A percentile compares a stretch with the other conserved stretches of the same genome.
Evolutionary conservation across 92 coral and sea anemone genomes (phyloP).

Genomic region (Chrysogorgia sp.): DNA sequence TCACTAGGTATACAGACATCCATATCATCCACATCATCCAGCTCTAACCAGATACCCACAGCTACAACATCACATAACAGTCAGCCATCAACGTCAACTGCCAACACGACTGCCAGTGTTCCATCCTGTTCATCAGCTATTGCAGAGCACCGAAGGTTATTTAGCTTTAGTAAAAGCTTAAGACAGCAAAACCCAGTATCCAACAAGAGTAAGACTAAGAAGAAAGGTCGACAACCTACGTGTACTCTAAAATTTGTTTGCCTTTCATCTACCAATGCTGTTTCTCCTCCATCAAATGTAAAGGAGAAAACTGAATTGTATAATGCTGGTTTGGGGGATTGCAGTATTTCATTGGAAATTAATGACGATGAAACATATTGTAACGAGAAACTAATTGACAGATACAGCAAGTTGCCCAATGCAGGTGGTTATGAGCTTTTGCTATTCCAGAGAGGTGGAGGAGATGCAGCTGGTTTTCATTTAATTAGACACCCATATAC

Average conservation of each 20-base stretch:
- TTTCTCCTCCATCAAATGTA: constrained; percentile 46
- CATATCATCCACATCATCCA: too few species aligned
- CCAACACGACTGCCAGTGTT: background rate
- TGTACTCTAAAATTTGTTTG: constrained; percentile 61
- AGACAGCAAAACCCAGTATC: background rate
- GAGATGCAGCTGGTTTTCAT: constrained; percentile 58
- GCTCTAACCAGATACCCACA: too few species aligned
- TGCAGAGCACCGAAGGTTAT: constrained; percentile 40
- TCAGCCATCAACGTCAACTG: background rate
- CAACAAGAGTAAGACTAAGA: constrained; percentile 2
- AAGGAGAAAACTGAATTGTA: constrained; percentile 57
- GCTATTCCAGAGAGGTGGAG: constrained; percentile 59
- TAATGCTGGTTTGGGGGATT: constrained; percentile 65
- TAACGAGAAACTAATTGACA: constrained; percentile 43
- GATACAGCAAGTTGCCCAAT: constrained; percentile 39
- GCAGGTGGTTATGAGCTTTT: constrained; percentile 60
- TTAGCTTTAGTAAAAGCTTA: constrained; percentile 39
- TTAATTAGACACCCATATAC: constrained; percentile 48
- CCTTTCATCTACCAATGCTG: constrained; percentile 33
- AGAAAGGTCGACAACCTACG: constrained; percentile 41
- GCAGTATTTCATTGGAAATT: constrained; percentile 51
- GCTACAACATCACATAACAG: background rate
- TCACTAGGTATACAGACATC: too few species aligned
- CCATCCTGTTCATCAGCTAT: background rate
- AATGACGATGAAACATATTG: constrained; percentile 42